Base-by-base conservation (phyloP, 2,888 invertebrate species). In the Strigamia transsilvanica region DNA sequence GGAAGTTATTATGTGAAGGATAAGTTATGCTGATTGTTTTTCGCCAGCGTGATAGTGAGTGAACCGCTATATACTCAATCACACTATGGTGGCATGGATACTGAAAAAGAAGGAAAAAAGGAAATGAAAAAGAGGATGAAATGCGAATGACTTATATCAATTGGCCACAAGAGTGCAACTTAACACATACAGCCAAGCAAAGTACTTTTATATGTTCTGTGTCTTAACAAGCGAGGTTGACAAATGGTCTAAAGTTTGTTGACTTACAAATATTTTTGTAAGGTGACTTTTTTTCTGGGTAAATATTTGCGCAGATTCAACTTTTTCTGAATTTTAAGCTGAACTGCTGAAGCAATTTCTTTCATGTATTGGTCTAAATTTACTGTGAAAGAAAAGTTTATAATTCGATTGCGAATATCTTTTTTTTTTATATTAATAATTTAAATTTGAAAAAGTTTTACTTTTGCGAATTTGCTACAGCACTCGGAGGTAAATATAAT, bases 91-190 rank as follows among this genome's bases (percentile, higher is more conserved):
- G n/a, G 56, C 18, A 18, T 56, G 9, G 56, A n/a, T 9, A 56
- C 9, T n/a, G 56, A 18, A 18, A 56, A 56, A 56, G n/a, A 56
- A 56, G 18, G n/a, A 18, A 56, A n/a, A 56, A 56, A n/a, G 56
- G 56, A 56, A 56, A 56, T 56, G 56, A 56, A 56, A 56, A 56
- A 18, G n/a, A n/a, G 56, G 56, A 56, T 18, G 56, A 56, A 56
- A n/a, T 56, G 56, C 56, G 56, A 56, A 56, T 56, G 56, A 56
- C 56, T 56, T n/a, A 56, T 56, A 56, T 56, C 56, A 56, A 56
- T 56, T 56, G 56, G 56, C n/a, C 56, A 18, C 56, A 56, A 56
- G 56, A 56, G 56, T 56, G 56, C 56, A 56, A 56, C 56, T 56
- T 56, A 56, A 56, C 56, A 56, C 56, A 18, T n/a, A 46, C 46